Base-by-base conservation (phyloP, 2,888 invertebrate genomes). In the Ephialtes manifestator region DNA sequence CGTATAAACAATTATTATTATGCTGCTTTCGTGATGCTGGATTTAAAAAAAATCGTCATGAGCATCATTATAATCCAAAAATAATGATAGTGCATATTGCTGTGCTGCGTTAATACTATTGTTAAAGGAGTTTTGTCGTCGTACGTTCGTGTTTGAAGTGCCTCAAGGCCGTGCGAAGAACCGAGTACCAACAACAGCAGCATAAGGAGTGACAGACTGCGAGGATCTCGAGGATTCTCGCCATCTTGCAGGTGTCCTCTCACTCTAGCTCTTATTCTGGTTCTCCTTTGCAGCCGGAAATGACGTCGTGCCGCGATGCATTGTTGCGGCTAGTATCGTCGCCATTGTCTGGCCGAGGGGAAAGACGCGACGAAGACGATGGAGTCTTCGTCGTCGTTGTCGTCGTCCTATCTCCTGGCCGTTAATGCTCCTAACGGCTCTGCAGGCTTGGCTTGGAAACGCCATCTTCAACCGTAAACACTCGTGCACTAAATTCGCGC, bases 381-480 rank as follows among this genome's bases (percentile, higher is more conserved):
- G 31, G 8, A 24, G 60, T n/a, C 35, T 1, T 35, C 65, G 11
- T 43, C 65, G 39, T 31, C 35, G 60, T 31, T 31, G 60, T 39
- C 75, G 81, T 72, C 81, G 65, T 82, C 58, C 89, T 89, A 89
- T 90, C 88, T 90, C 84, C 67, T 20, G 83, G 83, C 84, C 88
- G 87, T 90, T 90, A 90, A 91, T 88, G 88, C 89, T 85, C 86
- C 81, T 86, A 85, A 90, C 89, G 90, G 87, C 75, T 82, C 79
- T 67, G 53, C 75, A 48, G 60, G 24, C 48, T 39, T 65, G 48
- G 70, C 55, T 67, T 74, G 55, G 71, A 78, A 81, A 82, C 87
- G 89, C 86, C 90, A 87, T 88, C 87, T 89, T 89, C 77, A 55
- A 87, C 86, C 89, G 89, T 91, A 92, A 91, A 91, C 89, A 89